Evolutionary conservation across 2,888 invertebrate genomes (phyloP), one percentile per base, ranked within the genome.

Genomic region (Chouioia cunea): DNA sequence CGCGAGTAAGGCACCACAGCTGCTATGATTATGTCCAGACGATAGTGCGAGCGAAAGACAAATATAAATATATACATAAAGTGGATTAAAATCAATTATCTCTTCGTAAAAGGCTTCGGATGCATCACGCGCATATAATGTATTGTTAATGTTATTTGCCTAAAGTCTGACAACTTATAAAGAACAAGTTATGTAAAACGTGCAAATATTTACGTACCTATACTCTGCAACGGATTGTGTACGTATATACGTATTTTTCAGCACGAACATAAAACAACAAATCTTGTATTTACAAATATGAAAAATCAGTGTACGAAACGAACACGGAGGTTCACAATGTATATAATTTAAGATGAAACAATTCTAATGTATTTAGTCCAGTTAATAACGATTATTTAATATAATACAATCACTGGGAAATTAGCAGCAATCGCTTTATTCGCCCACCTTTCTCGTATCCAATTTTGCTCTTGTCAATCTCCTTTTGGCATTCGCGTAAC

Each of bases 1-100:
- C 65, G 43, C 48, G 65, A 69, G 72, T 62, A 54, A 69, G 69
- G 73, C 69, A 66, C 73, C 73, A 50, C 22, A 50, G 18, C 27
- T 68, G 46, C 16, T 65, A 36, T 62, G 48, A 66, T 66, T 63
- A 73, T 59, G 65, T 16, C 54, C 63, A 63, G 50, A 46, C 15
- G 58, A 27, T 27, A 63, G 15, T 48, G 14, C 22, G 10, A 67
- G 57, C 20, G 46, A 48, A 48, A 36, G 54, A 56, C 36, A 94
- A 95, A 86, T 94, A 76, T 77, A n/a, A 57, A 57, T 56, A 60
- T 52, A 52, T 50, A 56, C 57, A 60, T 36, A 44, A 56, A 60
- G 27, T 20, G 44, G 54, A 69, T 56, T 44, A 57, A 68, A 68
- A 71, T 60, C 64, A 65, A 56, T 65, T 36, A 70, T 70, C 23